Evolutionary conservation across 2,888 invertebrate species (phyloP).

Genomic region (Drosophila setosimentum): DNA sequence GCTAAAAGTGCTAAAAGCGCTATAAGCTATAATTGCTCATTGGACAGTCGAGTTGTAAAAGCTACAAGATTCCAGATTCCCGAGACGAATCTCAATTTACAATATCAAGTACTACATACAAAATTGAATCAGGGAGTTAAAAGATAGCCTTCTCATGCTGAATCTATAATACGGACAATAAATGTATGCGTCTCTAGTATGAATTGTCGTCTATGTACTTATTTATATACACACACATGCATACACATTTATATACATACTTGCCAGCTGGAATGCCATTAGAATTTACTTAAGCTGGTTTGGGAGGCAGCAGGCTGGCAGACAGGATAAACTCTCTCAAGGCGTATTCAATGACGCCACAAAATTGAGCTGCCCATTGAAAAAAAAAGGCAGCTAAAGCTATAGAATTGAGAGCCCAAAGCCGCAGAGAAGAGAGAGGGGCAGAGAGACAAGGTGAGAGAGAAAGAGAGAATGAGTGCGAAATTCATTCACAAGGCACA

Average conservation of each 20-base stretch:
- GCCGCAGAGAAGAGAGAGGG: not conserved
- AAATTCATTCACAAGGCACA: conserved; percentile 76
- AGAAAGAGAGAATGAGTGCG: conserved; percentile 19
- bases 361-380: conserved; percentile 51
- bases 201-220: not conserved
- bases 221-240: not conserved
- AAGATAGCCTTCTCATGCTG: not conserved
- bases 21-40: not conserved
- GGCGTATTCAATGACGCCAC: conserved; percentile 71
- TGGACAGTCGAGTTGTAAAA: not conserved
- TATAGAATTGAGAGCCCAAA: conserved; percentile 16
- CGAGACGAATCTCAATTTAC: not conserved
- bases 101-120: not conserved
- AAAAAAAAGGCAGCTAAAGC: conserved; percentile 38
- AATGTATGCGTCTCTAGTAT: not conserved
- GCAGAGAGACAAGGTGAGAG: conserved; percentile 6
- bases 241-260: not conserved
- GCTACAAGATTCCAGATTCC: not conserved
- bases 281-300: conserved; percentile 20
- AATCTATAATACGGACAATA: no score
- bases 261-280: conserved; percentile 16
- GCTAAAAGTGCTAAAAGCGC: not conserved
- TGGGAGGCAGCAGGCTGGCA: conserved; percentile 5
- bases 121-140: not conserved
- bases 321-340: conserved; percentile 44